Conservation (phyloP, 2,888 invertebrate genomes). For the Bembecia ichneumoniformis region DNA sequence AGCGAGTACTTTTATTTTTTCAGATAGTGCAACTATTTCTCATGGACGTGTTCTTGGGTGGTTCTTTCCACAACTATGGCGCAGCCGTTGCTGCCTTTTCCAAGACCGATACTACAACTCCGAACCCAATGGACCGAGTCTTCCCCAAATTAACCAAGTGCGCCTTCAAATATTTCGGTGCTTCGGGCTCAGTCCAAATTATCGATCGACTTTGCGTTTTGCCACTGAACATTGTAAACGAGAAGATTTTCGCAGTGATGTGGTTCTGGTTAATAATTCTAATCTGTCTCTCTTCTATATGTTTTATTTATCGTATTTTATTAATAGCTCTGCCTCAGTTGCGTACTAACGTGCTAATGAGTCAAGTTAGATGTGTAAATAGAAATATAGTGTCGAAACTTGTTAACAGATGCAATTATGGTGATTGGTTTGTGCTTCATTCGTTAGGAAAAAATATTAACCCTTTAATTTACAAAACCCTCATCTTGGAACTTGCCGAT, state of each 20-base stretch:
- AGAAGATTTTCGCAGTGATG: slow-evolving; percentile 81
- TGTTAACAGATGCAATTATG: slow-evolving; percentile 70
- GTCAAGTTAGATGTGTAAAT: slow-evolving; percentile 71
- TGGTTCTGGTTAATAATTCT: slow-evolving; percentile 83
- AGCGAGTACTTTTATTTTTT: slow-evolving; percentile 29
- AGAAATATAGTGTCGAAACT: slow-evolving; percentile 65
- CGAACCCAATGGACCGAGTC: slow-evolving; percentile 77
- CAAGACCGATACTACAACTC: slow-evolving; percentile 49
- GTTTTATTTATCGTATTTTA: slow-evolving; percentile 76
- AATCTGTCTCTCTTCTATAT: slow-evolving; percentile 72
- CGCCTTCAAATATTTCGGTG: slow-evolving; percentile 71
- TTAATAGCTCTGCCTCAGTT: slow-evolving; percentile 71
- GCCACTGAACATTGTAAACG: slow-evolving; percentile 83
- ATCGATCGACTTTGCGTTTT: slow-evolving; percentile 80
- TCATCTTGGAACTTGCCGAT: slow-evolving; percentile 69
- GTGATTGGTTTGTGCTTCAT: slow-evolving; percentile 85
- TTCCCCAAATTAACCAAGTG: slow-evolving; percentile 82
- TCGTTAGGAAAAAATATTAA: slow-evolving; percentile 84
- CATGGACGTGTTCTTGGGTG: slow-evolving; percentile 76
- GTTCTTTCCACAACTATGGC: slow-evolving; percentile 75
- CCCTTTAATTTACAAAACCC: slow-evolving; percentile 76
- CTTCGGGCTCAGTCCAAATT: slow-evolving; percentile 69
- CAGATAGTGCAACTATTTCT: slow-evolving; percentile 77
- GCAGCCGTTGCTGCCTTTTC: slow-evolving; percentile 64
- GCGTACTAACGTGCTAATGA: slow-evolving; percentile 74